A percentile compares a stretch with the other conserved stretches of the same genome.
These are phyloP conservation scores for Miichthys miiuy DNA, from an alignment of 2,797 vertebrate genomes.

Conservation along the genomic window DNA sequence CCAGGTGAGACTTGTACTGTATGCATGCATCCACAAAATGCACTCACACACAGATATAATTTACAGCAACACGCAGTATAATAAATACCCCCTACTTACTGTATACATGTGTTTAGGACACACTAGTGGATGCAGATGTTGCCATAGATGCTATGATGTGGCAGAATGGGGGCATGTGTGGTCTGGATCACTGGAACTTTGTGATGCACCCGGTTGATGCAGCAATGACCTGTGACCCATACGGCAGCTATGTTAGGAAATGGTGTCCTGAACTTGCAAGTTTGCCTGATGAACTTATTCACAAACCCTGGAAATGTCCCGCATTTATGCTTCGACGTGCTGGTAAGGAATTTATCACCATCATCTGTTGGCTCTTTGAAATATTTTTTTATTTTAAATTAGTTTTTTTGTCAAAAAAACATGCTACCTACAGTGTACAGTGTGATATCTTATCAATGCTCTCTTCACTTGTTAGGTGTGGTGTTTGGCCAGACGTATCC, in stretches of 20 bases:
- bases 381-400: neutral
- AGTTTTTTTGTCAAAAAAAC: neutral
- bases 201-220: conserved; percentile 85
- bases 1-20: conserved; percentile 67
- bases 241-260: conserved; percentile 75
- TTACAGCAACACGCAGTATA: neutral
- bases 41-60: neutral
- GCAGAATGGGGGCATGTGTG: conserved; percentile 87
- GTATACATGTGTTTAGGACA: conserved; percentile 73
- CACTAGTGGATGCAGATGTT: conserved; percentile 84
- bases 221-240: conserved; percentile 84
- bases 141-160: conserved; percentile 87
- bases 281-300: conserved; percentile 82
- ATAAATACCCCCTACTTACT: neutral
- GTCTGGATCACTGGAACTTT: conserved; percentile 87
- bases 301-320: conserved; percentile 84
- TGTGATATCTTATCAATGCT: neutral
- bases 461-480: conserved; percentile 64
- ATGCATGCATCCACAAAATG: neutral
- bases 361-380: neutral
- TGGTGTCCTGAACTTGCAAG: conserved; percentile 84
- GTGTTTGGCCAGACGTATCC: conserved; percentile 78
- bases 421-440: neutral
- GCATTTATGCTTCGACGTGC: conserved; percentile 75
- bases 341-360: conserved; percentile 61